Conservation (phyloP, 2,797 vertebrate species). For the Cyprinodon diabolis region DNA sequence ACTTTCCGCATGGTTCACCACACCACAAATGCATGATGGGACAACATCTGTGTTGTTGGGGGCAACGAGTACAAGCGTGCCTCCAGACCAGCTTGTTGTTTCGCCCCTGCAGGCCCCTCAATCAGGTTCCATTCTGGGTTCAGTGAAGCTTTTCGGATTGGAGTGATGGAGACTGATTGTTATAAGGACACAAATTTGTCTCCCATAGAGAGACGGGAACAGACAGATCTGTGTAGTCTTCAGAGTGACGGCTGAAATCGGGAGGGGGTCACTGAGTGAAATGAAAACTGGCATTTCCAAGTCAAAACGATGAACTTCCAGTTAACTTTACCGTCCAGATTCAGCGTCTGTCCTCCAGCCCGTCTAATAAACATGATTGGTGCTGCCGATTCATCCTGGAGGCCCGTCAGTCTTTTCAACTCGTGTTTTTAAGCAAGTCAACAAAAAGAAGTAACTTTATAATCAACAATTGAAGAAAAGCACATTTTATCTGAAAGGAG, state of each 20-base stretch:
- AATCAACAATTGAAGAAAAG: not conserved
- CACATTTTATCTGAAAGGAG: too few relatives aligned
- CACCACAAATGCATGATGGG: conserved; percentile 86
- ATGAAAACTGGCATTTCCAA: conserved; percentile 47
- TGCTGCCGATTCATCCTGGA: not conserved
- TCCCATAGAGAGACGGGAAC: conserved; percentile 2
- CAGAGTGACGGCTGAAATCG: conserved; percentile 33
- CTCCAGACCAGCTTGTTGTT: conserved; percentile 50
- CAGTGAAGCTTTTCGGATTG: conserved; percentile 26
- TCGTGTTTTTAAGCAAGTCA: not conserved
- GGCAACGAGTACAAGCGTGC: conserved; percentile 64
- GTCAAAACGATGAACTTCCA: conserved; percentile 17
- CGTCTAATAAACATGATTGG: not conserved
- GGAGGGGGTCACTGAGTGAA: conserved; percentile 26
- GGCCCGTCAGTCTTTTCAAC: not conserved
- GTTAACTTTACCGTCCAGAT: not conserved
- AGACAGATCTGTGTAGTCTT: conserved; percentile 22
- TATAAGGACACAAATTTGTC: conserved; percentile 50
- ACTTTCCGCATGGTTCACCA: conserved; percentile 84
- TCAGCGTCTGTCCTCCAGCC: conserved; percentile 14
- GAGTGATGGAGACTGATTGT: conserved; percentile 41
- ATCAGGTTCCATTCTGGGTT: conserved; percentile 28
- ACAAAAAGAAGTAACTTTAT: not conserved
- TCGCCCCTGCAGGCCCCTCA: not conserved
- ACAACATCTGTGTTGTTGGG: conserved; percentile 62